Percentiles rank a stretch among this genome's conserved stretches.
These are phyloP conservation scores for Sturnus vulgaris DNA, from an alignment of 2,113 vertebrate genomes.

Conservation along the genomic window DNA sequence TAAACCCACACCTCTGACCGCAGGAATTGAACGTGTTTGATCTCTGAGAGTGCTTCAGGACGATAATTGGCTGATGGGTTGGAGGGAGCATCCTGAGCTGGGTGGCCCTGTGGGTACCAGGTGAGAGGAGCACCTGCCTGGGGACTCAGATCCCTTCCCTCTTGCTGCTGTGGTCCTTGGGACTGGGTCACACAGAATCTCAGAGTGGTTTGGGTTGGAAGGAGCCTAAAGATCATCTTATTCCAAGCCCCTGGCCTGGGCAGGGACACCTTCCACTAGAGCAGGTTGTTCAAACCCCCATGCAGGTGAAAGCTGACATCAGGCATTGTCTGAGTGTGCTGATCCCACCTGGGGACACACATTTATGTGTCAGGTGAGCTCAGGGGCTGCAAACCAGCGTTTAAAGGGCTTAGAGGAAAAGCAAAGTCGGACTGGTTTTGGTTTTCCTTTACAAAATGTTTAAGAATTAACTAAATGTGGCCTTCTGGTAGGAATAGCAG, in stretches of 20 bases:
- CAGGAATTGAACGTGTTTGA: neutral
- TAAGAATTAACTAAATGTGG: slow-evolving; percentile 33
- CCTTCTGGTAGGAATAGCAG: slow-evolving; percentile 43
- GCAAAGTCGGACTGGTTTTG: neutral
- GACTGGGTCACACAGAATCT: neutral
- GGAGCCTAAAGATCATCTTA: neutral
- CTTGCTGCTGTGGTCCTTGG: neutral
- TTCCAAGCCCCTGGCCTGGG: neutral
- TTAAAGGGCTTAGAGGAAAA: neutral
- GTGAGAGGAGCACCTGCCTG: neutral
- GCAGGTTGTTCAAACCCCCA: neutral
- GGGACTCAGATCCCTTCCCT: neutral
- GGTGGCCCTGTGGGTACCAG: neutral
- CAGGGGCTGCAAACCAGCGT: neutral
- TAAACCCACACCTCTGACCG: slow-evolving; percentile 9
- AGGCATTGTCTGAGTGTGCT: neutral
- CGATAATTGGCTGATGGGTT: neutral
- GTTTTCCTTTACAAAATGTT: slow-evolving; percentile 7
- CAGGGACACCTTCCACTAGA: neutral
- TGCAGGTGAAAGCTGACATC: neutral
- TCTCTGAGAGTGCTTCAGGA: neutral
- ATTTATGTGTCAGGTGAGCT: neutral
- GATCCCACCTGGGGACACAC: neutral
- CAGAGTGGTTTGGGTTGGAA: neutral
- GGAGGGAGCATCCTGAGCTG: neutral